phyloP scores from a whole-genome alignment of 2,113 vertebrate species.

The Pachycephala philippinensis region DNA sequence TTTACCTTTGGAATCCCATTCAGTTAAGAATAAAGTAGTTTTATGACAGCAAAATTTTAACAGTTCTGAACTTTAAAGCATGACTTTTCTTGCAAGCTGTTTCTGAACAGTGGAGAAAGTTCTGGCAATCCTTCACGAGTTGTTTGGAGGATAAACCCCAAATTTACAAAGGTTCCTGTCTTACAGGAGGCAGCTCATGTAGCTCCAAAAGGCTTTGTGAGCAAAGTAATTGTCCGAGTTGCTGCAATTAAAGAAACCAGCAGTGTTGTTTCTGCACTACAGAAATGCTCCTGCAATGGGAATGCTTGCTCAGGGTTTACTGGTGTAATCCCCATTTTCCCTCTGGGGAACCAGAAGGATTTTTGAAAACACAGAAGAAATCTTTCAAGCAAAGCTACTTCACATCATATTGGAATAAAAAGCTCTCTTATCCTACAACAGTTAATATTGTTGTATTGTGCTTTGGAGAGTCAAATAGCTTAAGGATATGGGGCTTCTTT shows the following conservation, averaged over 20 bases:
- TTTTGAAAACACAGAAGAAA: conserved; percentile 26
- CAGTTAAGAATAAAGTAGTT: neutral
- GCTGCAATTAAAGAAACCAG: neutral
- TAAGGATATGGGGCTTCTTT: conserved; percentile 6
- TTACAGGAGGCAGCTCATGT: neutral
- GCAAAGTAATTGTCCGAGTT: neutral
- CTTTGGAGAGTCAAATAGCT: conserved; percentile 33
- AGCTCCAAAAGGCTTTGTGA: neutral
- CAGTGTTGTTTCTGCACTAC: neutral
- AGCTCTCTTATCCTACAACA: neutral
- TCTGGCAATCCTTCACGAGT: neutral
- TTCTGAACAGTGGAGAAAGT: neutral
- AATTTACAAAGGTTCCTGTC: neutral
- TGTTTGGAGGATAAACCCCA: neutral
- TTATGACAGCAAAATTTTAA: neutral
- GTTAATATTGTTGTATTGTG: neutral
- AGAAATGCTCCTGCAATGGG: neutral
- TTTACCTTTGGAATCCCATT: neutral
- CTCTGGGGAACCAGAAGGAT: conserved; percentile 6
- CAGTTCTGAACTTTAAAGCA: neutral
- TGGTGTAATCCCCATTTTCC: conserved; percentile 22
- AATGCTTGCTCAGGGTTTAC: conserved; percentile 30
- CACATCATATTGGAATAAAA: neutral
- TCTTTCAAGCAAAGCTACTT: conserved; percentile 25
- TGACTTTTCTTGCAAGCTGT: neutral